phyloP scores from a whole-genome alignment of 2,888 invertebrate genomes.

The Griposia aprilina region DNA sequence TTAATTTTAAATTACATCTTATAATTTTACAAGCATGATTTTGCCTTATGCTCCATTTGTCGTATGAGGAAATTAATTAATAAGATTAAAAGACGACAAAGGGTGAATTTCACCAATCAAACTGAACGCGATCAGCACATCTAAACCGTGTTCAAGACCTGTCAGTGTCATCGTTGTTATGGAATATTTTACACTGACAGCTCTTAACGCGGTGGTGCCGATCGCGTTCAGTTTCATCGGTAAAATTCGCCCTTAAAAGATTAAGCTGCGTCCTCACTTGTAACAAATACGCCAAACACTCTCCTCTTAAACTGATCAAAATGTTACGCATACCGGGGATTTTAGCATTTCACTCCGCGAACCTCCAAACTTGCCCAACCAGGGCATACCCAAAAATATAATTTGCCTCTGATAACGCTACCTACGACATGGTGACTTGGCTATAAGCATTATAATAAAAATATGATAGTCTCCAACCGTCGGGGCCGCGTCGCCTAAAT shows the following conservation, averaged over 20 bases:
- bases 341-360: not conserved
- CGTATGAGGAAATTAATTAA: constrained; percentile 12
- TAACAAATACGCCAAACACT: not conserved
- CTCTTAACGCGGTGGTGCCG: not conserved
- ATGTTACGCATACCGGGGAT: not conserved
- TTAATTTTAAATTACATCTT: not conserved
- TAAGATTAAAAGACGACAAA: constrained; percentile 50
- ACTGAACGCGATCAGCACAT: not conserved
- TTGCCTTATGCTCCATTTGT: constrained; percentile 14
- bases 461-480: not conserved
- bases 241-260: not conserved
- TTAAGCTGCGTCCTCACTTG: not conserved
- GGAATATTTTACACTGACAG: not conserved
- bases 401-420: too few relatives aligned
- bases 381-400: not conserved
- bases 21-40: not conserved
- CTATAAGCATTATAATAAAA: not conserved
- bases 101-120: constrained; percentile 48
- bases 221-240: too few relatives aligned
- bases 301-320: not conserved
- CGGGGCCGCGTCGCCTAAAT: not conserved
- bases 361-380: not conserved
- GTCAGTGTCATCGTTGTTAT: not conserved
- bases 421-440: not conserved
- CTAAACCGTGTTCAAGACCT: not conserved